These are phyloP conservation scores for Artemia sinica DNA, from an alignment of 2,888 invertebrate genomes.

Conservation along the genomic window DNA sequence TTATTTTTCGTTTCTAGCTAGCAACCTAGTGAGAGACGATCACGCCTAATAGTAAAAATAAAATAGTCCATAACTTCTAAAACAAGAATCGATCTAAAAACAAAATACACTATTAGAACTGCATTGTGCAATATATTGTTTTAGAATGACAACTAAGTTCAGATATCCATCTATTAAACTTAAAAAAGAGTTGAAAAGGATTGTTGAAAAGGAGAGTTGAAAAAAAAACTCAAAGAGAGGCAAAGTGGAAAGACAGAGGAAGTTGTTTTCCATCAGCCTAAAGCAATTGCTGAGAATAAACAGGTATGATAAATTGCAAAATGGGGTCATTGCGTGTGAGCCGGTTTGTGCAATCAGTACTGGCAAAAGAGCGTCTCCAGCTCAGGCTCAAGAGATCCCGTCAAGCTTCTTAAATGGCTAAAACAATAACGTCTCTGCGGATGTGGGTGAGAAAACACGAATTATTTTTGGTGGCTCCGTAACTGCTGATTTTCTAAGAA, in stretches of 20 bases:
- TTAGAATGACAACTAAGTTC: too few relatives aligned
- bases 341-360: slow-evolving; percentile 99
- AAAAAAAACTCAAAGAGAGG: slow-evolving; percentile 83
- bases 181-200: too few relatives aligned
- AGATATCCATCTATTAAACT: too few relatives aligned
- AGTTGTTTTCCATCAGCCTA: too few relatives aligned
- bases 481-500: slow-evolving; percentile 63
- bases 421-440: slow-evolving; percentile 52
- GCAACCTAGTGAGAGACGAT: too few relatives aligned
- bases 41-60: too few relatives aligned
- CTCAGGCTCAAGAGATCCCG: slow-evolving; percentile 87
- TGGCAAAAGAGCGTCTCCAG: slow-evolving; percentile 89
- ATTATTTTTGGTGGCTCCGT: slow-evolving; percentile 99
- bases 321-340: slow-evolving; percentile 92
- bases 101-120: too few relatives aligned
- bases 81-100: too few relatives aligned
- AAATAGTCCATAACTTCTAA: too few relatives aligned
- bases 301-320: slow-evolving; percentile 51
- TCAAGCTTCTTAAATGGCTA: slow-evolving; percentile 66
- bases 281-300: slow-evolving; percentile 54
- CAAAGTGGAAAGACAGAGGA: slow-evolving; percentile 84
- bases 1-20: too few relatives aligned
- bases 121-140: too few relatives aligned
- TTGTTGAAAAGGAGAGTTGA: too few relatives aligned
- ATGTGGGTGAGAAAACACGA: slow-evolving; percentile 54